phyloP scores from a whole-genome alignment of 2,888 invertebrate genomes.

The Cheilosia pagana region DNA sequence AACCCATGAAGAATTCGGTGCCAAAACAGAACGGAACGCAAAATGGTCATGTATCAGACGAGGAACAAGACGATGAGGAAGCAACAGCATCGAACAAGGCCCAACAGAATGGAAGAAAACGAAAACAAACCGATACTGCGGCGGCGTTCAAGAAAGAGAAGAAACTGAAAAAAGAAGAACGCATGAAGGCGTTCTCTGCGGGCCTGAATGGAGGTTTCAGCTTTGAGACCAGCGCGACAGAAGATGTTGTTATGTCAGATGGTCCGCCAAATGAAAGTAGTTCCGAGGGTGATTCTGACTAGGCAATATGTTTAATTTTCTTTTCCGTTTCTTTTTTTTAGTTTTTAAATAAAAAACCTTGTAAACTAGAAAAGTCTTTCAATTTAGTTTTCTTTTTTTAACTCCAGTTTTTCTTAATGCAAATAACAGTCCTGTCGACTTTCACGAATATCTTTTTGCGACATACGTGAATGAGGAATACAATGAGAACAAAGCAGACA shows the following conservation, averaged over 20 bases:
- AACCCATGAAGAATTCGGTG: slow-evolving; percentile 69
- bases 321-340: slow-evolving; percentile 20
- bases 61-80: slow-evolving; percentile 38
- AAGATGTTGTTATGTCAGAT: slow-evolving; percentile 59
- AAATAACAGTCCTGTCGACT: too few relatives aligned
- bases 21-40: slow-evolving; percentile 30
- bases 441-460: too few relatives aligned
- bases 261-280: slow-evolving; percentile 25
- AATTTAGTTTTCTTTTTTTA: not conserved
- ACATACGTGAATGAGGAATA: too few relatives aligned
- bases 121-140: slow-evolving; percentile 55
- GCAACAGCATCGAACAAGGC: slow-evolving; percentile 18
- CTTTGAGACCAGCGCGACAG: slow-evolving; percentile 63
- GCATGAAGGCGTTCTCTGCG: slow-evolving; percentile 78
- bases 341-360: slow-evolving; percentile 32
- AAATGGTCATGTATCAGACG: slow-evolving; percentile 56
- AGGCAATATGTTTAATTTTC: slow-evolving; percentile 4
- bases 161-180: slow-evolving; percentile 78
- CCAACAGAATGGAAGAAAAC: slow-evolving; percentile 53
- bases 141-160: slow-evolving; percentile 76
- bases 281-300: slow-evolving; percentile 31
- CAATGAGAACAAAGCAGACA: too few relatives aligned
- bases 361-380: not conserved
- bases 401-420: too few relatives aligned
- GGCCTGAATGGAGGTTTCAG: slow-evolving; percentile 78